Conservation (phyloP, 35 echinoderm and acorn worm genomes). For the Ophioderma brevispina region DNA sequence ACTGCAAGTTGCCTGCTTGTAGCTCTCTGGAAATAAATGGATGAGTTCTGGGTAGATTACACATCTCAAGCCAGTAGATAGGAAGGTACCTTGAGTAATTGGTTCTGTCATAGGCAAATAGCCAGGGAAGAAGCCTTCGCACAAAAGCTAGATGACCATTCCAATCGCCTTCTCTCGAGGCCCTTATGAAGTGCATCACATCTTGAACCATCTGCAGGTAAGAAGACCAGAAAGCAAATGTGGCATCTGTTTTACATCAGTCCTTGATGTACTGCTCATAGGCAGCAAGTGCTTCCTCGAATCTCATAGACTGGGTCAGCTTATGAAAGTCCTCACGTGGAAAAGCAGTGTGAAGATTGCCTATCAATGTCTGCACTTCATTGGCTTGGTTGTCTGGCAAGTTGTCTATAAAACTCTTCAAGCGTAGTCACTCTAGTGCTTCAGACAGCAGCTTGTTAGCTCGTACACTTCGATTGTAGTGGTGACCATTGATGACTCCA, state of each 20-base stretch:
- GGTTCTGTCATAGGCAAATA: constrained; percentile 56
- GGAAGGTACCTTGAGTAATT: constrained; percentile 69
- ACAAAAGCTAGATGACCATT: constrained; percentile 45
- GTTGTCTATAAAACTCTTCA: constrained; percentile 43
- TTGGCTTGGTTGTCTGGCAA: not conserved
- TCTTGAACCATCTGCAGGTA: constrained; percentile 60
- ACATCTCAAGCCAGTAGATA: constrained; percentile 84
- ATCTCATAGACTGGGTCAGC: not conserved
- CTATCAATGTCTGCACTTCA: not conserved
- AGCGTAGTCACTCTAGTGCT: constrained; percentile 54
- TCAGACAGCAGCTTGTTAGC: constrained; percentile 61
- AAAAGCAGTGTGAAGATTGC: not conserved
- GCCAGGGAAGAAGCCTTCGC: constrained; percentile 37
- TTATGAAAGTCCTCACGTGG: not conserved
- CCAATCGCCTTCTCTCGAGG: constrained; percentile 67
- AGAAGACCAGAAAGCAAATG: constrained; percentile 50
- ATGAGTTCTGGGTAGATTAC: constrained; percentile 41
- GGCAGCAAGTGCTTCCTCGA: not conserved
- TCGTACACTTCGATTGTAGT: constrained; percentile 33
- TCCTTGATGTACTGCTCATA: not conserved
- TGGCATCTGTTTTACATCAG: not conserved
- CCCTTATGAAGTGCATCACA: constrained; percentile 34
- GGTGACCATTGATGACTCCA: constrained; percentile 73
- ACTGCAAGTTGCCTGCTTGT: constrained; percentile 64
- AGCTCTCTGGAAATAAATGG: constrained; percentile 28